Percentiles rank a stretch among this genome's conserved stretches.
These are phyloP conservation scores for Lordiphosa collinella DNA, from an alignment of 1,140 invertebrate genomes.

Conservation along the genomic window DNA sequence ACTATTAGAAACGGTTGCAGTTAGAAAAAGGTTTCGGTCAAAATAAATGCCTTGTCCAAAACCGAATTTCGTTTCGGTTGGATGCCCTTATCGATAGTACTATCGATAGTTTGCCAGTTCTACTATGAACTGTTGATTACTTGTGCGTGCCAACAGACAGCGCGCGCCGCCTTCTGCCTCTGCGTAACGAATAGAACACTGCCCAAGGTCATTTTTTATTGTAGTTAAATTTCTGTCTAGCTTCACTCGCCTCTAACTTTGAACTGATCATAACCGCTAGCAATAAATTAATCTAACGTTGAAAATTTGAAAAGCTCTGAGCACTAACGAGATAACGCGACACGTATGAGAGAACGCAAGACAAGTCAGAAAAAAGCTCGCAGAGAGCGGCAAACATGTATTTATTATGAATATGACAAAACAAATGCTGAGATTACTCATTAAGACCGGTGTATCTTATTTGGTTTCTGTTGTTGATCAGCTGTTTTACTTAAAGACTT, in stretches of 20 bases:
- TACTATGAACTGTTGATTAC: slow-evolving; percentile 6
- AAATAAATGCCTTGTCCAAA: too few species aligned
- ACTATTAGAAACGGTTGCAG: too few species aligned
- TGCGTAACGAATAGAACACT: slow-evolving; percentile 19
- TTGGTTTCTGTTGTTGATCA: too few species aligned
- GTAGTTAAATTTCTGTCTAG: slow-evolving; percentile 24
- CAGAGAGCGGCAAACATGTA: neutral
- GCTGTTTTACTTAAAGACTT: too few species aligned
- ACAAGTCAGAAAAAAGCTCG: neutral
- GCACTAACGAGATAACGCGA: neutral
- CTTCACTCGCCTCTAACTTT: neutral
- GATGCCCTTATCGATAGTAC: too few species aligned
- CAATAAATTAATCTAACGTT: slow-evolving; percentile 1
- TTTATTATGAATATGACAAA: neutral
- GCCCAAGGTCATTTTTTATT: slow-evolving; percentile 35
- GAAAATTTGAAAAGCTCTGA: neutral
- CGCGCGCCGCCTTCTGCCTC: slow-evolving; percentile 17
- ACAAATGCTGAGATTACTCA: too few species aligned
- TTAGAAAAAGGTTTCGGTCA: too few species aligned
- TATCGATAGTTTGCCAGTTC: too few species aligned
- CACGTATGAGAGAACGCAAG: neutral
- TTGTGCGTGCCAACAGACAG: slow-evolving; percentile 2
- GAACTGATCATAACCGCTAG: neutral
- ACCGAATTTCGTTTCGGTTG: too few species aligned
- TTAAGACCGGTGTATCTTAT: too few species aligned